phyloP scores from a whole-genome alignment of 2,888 invertebrate genomes.

The Nephrotoma guestfalica region DNA sequence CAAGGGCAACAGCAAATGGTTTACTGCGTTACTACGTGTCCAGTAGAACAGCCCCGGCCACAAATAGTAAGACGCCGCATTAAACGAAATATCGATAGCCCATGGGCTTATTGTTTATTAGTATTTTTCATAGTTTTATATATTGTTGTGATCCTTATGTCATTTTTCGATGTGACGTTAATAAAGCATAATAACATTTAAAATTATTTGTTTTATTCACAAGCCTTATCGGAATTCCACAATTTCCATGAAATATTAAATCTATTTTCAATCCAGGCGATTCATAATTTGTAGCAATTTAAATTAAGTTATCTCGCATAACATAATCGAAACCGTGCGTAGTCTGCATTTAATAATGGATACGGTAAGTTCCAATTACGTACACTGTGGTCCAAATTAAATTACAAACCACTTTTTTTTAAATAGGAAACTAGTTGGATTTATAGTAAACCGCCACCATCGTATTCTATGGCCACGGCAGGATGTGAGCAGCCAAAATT shows the following conservation, averaged over 20 bases:
- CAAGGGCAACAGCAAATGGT: not conserved
- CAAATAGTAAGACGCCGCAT: not conserved
- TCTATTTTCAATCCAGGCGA: not conserved
- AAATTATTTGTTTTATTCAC: not conserved
- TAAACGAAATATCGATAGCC: not conserved
- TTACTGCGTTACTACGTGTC: not conserved
- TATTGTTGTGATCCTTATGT: not conserved
- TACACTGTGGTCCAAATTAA: not conserved
- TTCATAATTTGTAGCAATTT: not conserved
- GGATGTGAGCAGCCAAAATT: not conserved
- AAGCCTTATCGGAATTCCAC: not conserved
- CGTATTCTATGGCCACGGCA: not conserved
- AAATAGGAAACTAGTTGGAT: not conserved
- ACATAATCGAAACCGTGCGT: not conserved
- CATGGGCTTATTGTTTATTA: not conserved
- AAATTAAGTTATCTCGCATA: not conserved
- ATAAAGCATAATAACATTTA: not conserved
- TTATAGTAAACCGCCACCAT: not conserved
- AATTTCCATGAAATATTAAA: not conserved
- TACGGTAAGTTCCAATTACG: not conserved
- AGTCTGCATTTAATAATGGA: not conserved
- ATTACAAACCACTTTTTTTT: not conserved
- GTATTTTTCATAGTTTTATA: not conserved
- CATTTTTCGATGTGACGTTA: not conserved
- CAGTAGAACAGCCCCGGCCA: not conserved